These are phyloP conservation scores for Porites divaricata DNA, from an alignment of 92 coral and sea anemone species.

Conservation along the genomic window DNA sequence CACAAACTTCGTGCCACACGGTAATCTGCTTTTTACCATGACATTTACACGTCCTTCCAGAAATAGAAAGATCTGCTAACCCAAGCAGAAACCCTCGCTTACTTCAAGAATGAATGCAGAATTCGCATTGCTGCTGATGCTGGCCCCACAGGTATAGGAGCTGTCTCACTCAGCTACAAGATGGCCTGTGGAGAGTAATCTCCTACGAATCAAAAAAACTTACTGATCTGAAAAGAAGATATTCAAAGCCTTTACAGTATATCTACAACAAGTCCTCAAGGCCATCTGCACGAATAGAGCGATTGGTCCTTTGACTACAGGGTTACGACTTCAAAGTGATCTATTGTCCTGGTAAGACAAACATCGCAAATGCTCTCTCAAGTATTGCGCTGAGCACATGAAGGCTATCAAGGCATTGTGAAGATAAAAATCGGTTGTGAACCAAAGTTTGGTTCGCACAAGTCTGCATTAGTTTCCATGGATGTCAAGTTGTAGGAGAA, in stretches of 20 bases:
- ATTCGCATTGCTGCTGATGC: conserved; percentile 57
- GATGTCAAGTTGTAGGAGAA: conserved; percentile 54
- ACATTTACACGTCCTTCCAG: conserved; percentile 17
- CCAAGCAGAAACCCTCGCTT: conserved; percentile 54
- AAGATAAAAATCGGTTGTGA: conserved; percentile 49
- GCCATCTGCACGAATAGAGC: conserved; percentile 46
- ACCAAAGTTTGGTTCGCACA: conserved; percentile 67
- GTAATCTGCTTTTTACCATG: too few species aligned
- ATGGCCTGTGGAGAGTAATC: conserved; percentile 53
- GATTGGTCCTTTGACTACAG: conserved; percentile 47
- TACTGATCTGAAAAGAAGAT: conserved; percentile 54
- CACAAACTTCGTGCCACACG: too few species aligned
- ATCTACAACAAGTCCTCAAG: conserved; percentile 45
- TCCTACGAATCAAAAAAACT: conserved; percentile 56
- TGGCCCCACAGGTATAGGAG: conserved; percentile 60
- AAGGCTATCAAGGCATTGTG: conserved; percentile 64
- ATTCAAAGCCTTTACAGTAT: conserved; percentile 61
- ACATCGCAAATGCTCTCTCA: conserved; percentile 48
- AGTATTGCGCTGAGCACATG: conserved; percentile 53
- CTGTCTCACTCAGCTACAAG: conserved; percentile 54
- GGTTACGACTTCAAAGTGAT: conserved; percentile 37
- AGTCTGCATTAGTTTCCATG: conserved; percentile 57
- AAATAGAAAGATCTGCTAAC: conserved; percentile 42
- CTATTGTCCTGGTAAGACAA: conserved; percentile 48
- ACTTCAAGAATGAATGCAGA: conserved; percentile 57